phyloP scores from a whole-genome alignment of 2,888 invertebrate genomes.

The Xylophagus ater region DNA sequence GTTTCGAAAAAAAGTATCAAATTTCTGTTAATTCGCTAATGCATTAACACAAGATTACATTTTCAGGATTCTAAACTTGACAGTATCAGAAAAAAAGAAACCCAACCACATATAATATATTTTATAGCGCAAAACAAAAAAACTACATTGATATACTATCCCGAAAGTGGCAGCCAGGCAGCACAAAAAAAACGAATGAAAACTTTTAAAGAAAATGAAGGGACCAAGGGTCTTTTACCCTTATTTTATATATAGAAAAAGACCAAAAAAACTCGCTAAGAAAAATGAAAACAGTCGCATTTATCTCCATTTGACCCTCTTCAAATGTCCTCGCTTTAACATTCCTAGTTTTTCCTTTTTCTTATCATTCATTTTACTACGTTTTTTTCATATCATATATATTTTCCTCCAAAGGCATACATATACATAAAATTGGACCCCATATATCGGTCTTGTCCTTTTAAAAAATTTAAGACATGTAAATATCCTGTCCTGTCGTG shows the following conservation, averaged over 20 bases:
- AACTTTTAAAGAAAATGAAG: too few species aligned
- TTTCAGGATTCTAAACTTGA: constrained; percentile 4
- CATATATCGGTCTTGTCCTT: constrained; percentile 17
- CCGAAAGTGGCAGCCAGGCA: too few species aligned
- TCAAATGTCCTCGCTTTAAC: constrained; percentile 35
- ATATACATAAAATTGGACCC: constrained; percentile 16
- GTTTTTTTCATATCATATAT: constrained; percentile 18
- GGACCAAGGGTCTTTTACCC: constrained; percentile 3
- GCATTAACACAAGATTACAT: constrained; percentile 14
- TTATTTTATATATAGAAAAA: constrained; percentile 3
- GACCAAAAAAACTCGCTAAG: constrained; percentile 6
- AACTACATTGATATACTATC: too few species aligned
- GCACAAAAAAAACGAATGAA: too few species aligned
- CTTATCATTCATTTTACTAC: constrained; percentile 15
- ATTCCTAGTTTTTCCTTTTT: constrained; percentile 7
- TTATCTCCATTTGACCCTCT: constrained; percentile 42
- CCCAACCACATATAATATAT: too few species aligned
- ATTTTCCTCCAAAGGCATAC: constrained; percentile 20
- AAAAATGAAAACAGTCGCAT: constrained; percentile 23
- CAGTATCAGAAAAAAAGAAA: too few species aligned
- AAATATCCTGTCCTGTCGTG: constrained; percentile 21
- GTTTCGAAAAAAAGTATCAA: constrained; percentile 12
- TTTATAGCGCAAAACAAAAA: too few species aligned
- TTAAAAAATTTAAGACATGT: constrained; percentile 20
- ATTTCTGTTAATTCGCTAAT: constrained; percentile 19